Conservation (phyloP, 1,140 invertebrate genomes). For the Atta cephalotes region DNA sequence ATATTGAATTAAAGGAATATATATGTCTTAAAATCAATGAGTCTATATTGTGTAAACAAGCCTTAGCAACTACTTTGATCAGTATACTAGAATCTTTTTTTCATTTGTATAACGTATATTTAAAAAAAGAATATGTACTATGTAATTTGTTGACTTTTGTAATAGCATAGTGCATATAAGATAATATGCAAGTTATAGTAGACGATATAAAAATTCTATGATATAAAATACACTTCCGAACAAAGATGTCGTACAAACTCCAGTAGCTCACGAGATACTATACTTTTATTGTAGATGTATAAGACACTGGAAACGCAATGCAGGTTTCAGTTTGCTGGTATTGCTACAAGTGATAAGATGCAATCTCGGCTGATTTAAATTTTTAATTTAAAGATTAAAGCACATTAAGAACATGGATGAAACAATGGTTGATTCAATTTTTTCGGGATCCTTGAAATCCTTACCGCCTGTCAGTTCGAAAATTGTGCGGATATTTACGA, state of each 20-base stretch:
- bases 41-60: constrained; percentile 70
- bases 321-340: constrained; percentile 51
- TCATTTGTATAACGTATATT: background rate
- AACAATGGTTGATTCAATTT: constrained; percentile 95
- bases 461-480: constrained; percentile 98
- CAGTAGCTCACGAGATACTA: constrained; percentile 40
- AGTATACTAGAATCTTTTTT: background rate
- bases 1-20: constrained; percentile 9
- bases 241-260: background rate
- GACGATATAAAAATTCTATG: background rate
- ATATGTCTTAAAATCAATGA: constrained; percentile 64
- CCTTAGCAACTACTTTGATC: constrained; percentile 75
- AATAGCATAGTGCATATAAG: background rate
- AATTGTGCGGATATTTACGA: constrained; percentile 99
- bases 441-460: constrained; percentile 94
- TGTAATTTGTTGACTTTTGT: background rate
- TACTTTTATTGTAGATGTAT: constrained; percentile 51
- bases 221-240: background rate
- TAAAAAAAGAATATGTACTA: constrained; percentile 3
- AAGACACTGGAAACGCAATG: constrained; percentile 43
- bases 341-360: constrained; percentile 42
- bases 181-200: background rate
- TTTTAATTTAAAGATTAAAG: constrained; percentile 36
- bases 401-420: constrained; percentile 92
- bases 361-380: background rate